Evolutionary conservation across 2,888 invertebrate genomes (phyloP), one percentile per base, ranked within the genome.

Genomic region (Anarsia innoxiella): DNA sequence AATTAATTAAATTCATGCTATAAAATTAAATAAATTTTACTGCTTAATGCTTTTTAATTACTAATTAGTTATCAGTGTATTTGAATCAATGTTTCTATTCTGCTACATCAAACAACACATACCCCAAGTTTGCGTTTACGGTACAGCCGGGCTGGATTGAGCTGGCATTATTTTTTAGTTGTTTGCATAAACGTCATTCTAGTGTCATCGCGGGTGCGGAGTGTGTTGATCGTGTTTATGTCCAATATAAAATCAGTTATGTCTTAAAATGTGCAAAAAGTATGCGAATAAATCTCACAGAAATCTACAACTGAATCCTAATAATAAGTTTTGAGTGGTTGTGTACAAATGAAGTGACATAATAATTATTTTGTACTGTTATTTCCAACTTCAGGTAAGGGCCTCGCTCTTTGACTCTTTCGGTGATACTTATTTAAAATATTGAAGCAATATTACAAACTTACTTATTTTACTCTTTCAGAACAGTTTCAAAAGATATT

Each of bases 181-280:
- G 31, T 11, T 31, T 32, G 23, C 9, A 16, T 16, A 23, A 16
- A 31, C 10, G 2, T 13, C 4, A 2, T 13, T 14, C 25, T 36
- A 53, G 49, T 66, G 66, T 69, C 67, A 70, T 49, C 46, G 51
- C 43, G 50, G 45, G 47, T 45, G 51, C 56, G 55, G 48, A 46
- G 42, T 39, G 50, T 50, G 61, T 52, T 47, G 72, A 69, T 66
- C 51, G 74, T 73, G 72, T 71, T 66, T 67, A 69, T 61, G 55
- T 67, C 73, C 59, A 46, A 46, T 39, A 50, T 48, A 56, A 62
- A 52, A 53, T 42, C 30, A 47, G 52, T 19, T 35, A 62, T 65
- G 59, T 59, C 58, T 63, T 65, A 65, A 69, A 72, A 77, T 76
- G 71, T 60, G 61, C 51, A 48, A 53, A 46, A 57, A 53, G 48